Conservation (phyloP, 2,888 invertebrate species). For the Lacanobia wlatinum region DNA sequence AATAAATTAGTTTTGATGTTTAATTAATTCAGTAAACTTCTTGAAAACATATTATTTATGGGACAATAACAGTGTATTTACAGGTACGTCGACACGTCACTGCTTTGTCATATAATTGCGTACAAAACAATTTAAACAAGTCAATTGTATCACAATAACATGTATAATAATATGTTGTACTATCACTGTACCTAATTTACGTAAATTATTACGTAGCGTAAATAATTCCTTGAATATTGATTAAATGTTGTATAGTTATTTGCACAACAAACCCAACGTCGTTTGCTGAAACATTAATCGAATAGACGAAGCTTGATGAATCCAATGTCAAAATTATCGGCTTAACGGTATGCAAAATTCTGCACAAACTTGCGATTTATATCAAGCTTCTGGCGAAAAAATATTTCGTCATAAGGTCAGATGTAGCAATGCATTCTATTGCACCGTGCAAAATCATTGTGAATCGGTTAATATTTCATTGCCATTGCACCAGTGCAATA, state of each 20-base stretch:
- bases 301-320: background rate
- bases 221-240: slow-evolving; percentile 25
- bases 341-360: background rate
- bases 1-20: background rate
- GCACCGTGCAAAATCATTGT: slow-evolving; percentile 20
- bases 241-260: slow-evolving; percentile 1
- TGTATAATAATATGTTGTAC: background rate
- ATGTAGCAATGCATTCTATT: slow-evolving; percentile 35
- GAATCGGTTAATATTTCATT: slow-evolving; percentile 18
- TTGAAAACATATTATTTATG: background rate
- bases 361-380: background rate
- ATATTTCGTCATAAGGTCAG: slow-evolving; percentile 22
- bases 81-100: background rate
- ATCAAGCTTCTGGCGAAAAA: background rate
- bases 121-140: slow-evolving; percentile 1
- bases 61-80: background rate
- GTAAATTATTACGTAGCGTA: slow-evolving; percentile 16
- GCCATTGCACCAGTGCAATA: background rate
- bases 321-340: background rate
- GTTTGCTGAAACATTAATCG: background rate
- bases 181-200: slow-evolving; percentile 25
- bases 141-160: slow-evolving; percentile 13
- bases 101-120: slow-evolving; percentile 6
- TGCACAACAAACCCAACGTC: background rate
- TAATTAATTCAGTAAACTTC: background rate